phyloP scores from a whole-genome alignment of 2,888 invertebrate genomes.

The Oligia fasciuncula region DNA sequence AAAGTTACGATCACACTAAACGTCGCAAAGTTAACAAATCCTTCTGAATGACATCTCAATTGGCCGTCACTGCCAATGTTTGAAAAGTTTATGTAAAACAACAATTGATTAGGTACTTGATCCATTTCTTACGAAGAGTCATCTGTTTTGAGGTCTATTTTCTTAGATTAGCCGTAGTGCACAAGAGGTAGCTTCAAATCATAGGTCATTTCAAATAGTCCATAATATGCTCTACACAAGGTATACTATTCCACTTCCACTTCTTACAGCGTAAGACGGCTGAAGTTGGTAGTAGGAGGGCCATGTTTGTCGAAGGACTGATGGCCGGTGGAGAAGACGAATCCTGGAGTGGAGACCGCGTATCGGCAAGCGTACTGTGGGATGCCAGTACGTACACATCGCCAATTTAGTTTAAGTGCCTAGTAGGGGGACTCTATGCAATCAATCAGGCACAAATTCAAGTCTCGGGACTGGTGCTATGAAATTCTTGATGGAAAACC shows the following conservation, averaged over 20 bases:
- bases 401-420: not conserved
- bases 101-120: slow-evolving; percentile 17
- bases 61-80: slow-evolving; percentile 52
- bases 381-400: not conserved
- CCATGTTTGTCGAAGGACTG: not conserved
- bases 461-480: not conserved
- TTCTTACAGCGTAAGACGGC: not conserved
- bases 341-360: no score
- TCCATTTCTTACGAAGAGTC: not conserved
- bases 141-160: not conserved
- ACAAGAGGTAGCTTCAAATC: not conserved
- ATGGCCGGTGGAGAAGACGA: not conserved
- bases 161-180: not conserved
- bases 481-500: not conserved
- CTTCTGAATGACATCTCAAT: slow-evolving; percentile 77
- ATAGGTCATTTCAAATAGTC: not conserved
- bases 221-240: not conserved
- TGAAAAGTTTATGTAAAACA: slow-evolving; percentile 53
- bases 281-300: no score
- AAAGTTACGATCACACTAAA: slow-evolving; percentile 64
- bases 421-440: not conserved
- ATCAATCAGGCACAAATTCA: not conserved
- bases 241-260: not conserved
- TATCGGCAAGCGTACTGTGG: no score
- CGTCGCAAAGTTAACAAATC: slow-evolving; percentile 68